Percentiles rank a stretch among this genome's conserved stretches.
phyloP scores from a whole-genome alignment of 2,113 vertebrate genomes.

The Suncus etruscus region DNA sequence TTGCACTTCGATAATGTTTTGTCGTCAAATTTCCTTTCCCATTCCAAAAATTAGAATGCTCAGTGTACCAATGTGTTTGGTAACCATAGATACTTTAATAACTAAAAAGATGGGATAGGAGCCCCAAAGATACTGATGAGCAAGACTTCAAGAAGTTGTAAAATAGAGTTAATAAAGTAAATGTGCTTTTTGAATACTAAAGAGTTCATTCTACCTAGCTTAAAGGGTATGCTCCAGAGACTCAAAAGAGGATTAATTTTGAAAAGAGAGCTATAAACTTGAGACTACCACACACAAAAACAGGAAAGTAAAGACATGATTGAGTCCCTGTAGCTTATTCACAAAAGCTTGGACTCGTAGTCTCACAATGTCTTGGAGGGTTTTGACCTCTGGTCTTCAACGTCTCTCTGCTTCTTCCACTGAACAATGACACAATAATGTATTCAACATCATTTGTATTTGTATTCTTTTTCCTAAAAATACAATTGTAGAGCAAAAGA shows the following conservation, averaged over 20 bases:
- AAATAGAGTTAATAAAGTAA: constrained; percentile 54
- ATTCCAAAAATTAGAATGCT: constrained; percentile 84
- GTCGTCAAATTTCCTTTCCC: constrained; percentile 77
- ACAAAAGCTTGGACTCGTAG: constrained; percentile 45
- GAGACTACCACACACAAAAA: neutral
- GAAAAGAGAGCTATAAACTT: constrained; percentile 46
- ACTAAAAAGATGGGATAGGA: constrained; percentile 77
- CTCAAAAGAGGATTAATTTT: constrained; percentile 56
- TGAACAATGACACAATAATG: constrained; percentile 66
- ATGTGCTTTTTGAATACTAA: constrained; percentile 35
- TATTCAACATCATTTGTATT: constrained; percentile 59
- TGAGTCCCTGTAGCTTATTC: neutral
- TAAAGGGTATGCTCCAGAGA: constrained; percentile 54
- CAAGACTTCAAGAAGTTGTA: constrained; percentile 46
- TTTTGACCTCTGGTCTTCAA: constrained; percentile 65
- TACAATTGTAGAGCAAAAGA: constrained; percentile 62
- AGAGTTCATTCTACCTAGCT: constrained; percentile 37
- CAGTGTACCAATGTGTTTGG: constrained; percentile 74
- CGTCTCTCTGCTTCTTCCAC: constrained; percentile 26
- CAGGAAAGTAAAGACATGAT: neutral
- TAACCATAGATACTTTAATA: constrained; percentile 77
- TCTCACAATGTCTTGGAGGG: constrained; percentile 24
- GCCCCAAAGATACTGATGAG: constrained; percentile 43
- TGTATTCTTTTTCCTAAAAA: constrained; percentile 68
- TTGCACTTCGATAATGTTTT: constrained; percentile 87